Conservation (phyloP, 2,113 vertebrate genomes). For the Cephalopholis sonnerati region DNA sequence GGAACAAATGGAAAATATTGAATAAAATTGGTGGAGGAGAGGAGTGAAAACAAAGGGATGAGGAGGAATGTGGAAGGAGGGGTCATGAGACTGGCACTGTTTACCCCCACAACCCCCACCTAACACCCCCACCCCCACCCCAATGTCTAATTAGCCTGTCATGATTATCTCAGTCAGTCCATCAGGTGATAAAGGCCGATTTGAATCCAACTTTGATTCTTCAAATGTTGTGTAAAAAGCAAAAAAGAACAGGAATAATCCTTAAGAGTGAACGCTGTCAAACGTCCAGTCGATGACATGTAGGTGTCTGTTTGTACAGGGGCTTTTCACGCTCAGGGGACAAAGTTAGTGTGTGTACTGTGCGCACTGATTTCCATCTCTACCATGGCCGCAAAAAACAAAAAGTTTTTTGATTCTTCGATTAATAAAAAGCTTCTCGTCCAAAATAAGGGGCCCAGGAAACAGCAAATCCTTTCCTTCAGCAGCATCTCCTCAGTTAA, state of each 20-base stretch:
- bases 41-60: constrained; percentile 12
- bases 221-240: not conserved
- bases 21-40: not conserved
- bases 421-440: constrained; percentile 13
- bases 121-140: not conserved
- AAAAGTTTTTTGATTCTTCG: not conserved
- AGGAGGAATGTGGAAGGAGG: constrained; percentile 71
- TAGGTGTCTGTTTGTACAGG: constrained; percentile 65
- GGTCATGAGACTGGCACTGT: constrained; percentile 69
- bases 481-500: not conserved
- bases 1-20: not conserved
- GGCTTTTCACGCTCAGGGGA: constrained; percentile 44
- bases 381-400: constrained; percentile 14
- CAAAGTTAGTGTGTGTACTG: constrained; percentile 35
- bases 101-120: constrained; percentile 46
- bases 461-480: constrained; percentile 10
- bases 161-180: constrained; percentile 26
- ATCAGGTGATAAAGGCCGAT: not conserved
- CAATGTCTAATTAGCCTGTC: not conserved
- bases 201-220: constrained; percentile 29
- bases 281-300: constrained; percentile 36
- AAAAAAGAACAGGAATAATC: constrained; percentile 20
- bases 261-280: not conserved
- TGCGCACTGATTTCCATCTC: constrained; percentile 20
- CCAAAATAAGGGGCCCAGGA: not conserved